These are phyloP conservation scores for Sternarchorhynchus goeldii DNA, from an alignment of 2,797 vertebrate genomes.

Conservation along the genomic window DNA sequence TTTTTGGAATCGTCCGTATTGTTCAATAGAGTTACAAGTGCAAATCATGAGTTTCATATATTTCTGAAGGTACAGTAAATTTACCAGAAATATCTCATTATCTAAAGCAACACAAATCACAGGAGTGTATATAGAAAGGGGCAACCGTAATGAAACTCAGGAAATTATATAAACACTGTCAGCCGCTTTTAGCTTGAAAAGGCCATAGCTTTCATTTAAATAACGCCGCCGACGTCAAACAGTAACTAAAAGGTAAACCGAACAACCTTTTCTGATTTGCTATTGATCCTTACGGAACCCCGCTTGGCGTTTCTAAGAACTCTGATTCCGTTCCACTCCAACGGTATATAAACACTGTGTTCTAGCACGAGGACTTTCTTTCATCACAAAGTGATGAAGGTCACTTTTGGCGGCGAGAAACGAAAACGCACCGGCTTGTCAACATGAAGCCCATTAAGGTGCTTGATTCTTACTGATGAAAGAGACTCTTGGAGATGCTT, in stretches of 20 bases:
- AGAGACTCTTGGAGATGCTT: not conserved
- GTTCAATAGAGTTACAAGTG: too few relatives aligned
- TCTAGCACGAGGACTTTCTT: not conserved
- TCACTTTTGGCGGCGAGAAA: not conserved
- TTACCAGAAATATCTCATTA: not conserved
- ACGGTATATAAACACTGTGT: too few relatives aligned
- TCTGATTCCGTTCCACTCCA: not conserved
- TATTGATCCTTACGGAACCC: not conserved
- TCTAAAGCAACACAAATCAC: not conserved
- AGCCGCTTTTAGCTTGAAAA: too few relatives aligned
- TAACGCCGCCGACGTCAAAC: not conserved
- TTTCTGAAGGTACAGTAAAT: not conserved
- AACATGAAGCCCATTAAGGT: conserved; percentile 29
- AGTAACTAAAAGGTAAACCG: not conserved
- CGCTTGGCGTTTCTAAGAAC: not conserved
- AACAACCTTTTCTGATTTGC: conserved; percentile 2
- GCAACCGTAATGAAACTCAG: not conserved
- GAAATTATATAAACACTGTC: not conserved
- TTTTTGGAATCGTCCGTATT: too few relatives aligned
- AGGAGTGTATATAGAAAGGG: not conserved
- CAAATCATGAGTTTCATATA: too few relatives aligned
- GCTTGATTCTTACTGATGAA: not conserved
- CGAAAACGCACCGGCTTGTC: not conserved
- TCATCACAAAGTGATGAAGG: not conserved
- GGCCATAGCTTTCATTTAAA: not conserved